Evolutionary conservation across 2,888 invertebrate species (phyloP).

Genomic region (Acleris cristana): DNA sequence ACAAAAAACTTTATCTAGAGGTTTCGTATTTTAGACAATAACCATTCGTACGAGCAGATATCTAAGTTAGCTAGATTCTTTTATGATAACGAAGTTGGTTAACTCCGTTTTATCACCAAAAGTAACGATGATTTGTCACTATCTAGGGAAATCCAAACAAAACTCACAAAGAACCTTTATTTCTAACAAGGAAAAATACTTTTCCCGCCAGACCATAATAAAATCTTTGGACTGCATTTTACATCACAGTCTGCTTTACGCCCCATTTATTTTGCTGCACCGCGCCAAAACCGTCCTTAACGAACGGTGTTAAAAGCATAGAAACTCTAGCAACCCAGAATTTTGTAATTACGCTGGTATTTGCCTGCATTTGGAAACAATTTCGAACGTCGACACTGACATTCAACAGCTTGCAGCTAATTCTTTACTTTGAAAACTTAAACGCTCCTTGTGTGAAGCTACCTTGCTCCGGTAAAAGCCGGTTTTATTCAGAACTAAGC

Average conservation of each 20-base stretch:
- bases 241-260: slow-evolving; percentile 31
- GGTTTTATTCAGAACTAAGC: neutral
- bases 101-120: slow-evolving; percentile 43
- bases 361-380: slow-evolving; percentile 10
- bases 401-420: slow-evolving; percentile 2
- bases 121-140: slow-evolving; percentile 58
- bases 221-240: slow-evolving; percentile 47
- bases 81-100: neutral
- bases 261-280: neutral
- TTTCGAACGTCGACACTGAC: slow-evolving; percentile 11
- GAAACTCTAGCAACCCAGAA: neutral
- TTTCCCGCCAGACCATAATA: slow-evolving; percentile 53
- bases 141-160: slow-evolving; percentile 62
- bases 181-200: slow-evolving; percentile 63
- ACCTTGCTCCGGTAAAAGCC: neutral
- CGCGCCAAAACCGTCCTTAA: neutral
- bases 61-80: no score
- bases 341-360: slow-evolving; percentile 14
- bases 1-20: no score
- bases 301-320: neutral
- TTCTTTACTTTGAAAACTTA: slow-evolving; percentile 3
- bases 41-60: no score
- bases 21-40: no score
- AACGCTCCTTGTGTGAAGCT: neutral
- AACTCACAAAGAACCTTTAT: slow-evolving; percentile 54